Conservation (phyloP, 2,113 vertebrate species). For the Hystrix brachyura region DNA sequence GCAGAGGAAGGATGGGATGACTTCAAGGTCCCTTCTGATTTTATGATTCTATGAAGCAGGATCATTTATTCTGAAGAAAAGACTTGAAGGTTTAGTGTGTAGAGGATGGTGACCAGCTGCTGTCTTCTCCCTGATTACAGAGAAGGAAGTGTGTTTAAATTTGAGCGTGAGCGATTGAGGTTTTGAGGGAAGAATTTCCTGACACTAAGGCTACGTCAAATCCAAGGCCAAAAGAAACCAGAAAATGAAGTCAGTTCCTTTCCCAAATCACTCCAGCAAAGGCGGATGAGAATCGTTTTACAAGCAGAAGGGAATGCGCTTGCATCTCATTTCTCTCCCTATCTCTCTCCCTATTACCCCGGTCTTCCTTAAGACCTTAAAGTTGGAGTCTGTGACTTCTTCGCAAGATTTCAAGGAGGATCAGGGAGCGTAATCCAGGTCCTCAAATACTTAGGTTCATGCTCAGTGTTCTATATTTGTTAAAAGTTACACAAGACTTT, state of each 20-base stretch:
- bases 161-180: background rate
- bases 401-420: background rate
- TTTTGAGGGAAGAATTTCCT: constrained; percentile 53
- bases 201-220: constrained; percentile 33
- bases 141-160: constrained; percentile 68
- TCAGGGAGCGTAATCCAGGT: rapidly evolving
- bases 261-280: background rate
- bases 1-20: constrained; percentile 46
- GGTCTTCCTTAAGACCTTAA: background rate
- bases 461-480: background rate
- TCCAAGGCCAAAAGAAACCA: constrained; percentile 41
- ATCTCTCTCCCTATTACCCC: background rate
- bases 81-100: background rate
- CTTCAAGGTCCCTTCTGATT: constrained; percentile 61
- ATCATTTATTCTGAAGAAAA: constrained; percentile 62
- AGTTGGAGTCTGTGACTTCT: background rate
- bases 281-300: too few species aligned
- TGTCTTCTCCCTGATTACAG: constrained; percentile 55
- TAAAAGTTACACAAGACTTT: background rate
- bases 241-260: background rate
- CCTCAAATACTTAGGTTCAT: background rate
- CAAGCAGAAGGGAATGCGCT: rapidly evolving
- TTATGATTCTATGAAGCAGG: constrained; percentile 54
- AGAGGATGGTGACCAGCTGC: constrained; percentile 70
- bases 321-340: background rate